phyloP scores from a whole-genome alignment of 2,113 vertebrate species.

The Mobula birostris region DNA sequence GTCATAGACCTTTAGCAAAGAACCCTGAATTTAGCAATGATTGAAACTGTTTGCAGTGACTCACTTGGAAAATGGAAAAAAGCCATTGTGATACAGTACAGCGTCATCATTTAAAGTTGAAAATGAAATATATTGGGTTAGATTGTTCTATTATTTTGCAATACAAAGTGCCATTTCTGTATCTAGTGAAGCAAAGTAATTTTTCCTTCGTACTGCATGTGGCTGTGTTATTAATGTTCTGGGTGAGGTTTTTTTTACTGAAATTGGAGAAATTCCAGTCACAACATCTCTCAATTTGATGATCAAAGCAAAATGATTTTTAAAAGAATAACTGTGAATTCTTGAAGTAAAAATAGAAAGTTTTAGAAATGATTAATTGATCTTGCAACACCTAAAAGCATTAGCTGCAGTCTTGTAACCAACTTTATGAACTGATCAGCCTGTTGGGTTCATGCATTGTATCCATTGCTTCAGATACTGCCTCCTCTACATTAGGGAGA shows the following conservation, averaged over 20 bases:
- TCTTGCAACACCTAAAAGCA: background rate
- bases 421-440: background rate
- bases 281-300: background rate
- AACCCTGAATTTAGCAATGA: too few species aligned
- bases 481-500: too few species aligned
- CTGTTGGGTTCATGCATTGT: too few species aligned
- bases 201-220: too few species aligned
- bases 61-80: too few species aligned
- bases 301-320: background rate
- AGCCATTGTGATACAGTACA: too few species aligned
- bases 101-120: background rate
- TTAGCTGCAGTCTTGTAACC: background rate
- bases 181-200: too few species aligned
- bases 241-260: background rate
- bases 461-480: too few species aligned
- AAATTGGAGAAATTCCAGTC: background rate
- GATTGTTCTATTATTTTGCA: background rate
- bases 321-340: background rate
- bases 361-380: background rate
- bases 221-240: background rate
- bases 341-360: too few species aligned
- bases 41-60: too few species aligned
- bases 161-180: background rate
- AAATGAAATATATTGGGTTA: background rate
- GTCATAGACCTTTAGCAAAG: too few species aligned